phyloP scores from a whole-genome alignment of 2,888 invertebrate genomes.

The Ennomos fuscantarius region DNA sequence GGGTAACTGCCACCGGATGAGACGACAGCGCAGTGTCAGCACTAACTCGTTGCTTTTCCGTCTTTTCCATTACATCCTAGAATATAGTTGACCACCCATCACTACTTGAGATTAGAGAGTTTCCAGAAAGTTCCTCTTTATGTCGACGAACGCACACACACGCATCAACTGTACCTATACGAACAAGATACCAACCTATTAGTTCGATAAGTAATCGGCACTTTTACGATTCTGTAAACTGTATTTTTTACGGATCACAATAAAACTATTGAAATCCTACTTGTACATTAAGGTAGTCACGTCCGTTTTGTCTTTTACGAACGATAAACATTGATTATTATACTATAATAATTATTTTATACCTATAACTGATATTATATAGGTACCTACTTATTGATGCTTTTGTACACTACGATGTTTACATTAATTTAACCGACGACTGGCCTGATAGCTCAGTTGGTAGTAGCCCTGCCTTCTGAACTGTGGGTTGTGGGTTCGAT shows the following conservation, averaged over 20 bases:
- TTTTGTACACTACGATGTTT: too few relatives aligned
- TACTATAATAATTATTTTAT: background rate
- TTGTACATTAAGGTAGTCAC: constrained; percentile 18
- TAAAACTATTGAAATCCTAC: constrained; percentile 12
- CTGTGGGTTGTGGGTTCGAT: too few relatives aligned
- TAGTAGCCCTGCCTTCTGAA: too few relatives aligned
- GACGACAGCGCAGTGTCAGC: constrained; percentile 38
- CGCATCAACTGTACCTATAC: constrained; percentile 4
- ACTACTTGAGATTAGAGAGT: constrained; percentile 18
- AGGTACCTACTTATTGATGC: background rate
- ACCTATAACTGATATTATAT: background rate
- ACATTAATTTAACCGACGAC: too few relatives aligned
- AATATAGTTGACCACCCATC: constrained; percentile 23
- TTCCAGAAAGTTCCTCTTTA: constrained; percentile 29
- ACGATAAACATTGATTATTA: constrained; percentile 11
- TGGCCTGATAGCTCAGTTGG: too few relatives aligned
- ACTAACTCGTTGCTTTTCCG: constrained; percentile 51
- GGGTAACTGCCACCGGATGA: constrained; percentile 56
- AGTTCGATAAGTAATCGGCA: constrained; percentile 13
- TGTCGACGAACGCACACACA: constrained; percentile 1
- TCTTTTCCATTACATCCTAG: constrained; percentile 48
- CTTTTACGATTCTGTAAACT: constrained; percentile 19
- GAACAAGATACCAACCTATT: constrained; percentile 6
- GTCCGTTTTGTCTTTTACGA: constrained; percentile 5
- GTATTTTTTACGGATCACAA: constrained; percentile 21